Base-by-base conservation (phyloP, 35 echinoderm and acorn worm species). In the Lytechinus pictus region DNA sequence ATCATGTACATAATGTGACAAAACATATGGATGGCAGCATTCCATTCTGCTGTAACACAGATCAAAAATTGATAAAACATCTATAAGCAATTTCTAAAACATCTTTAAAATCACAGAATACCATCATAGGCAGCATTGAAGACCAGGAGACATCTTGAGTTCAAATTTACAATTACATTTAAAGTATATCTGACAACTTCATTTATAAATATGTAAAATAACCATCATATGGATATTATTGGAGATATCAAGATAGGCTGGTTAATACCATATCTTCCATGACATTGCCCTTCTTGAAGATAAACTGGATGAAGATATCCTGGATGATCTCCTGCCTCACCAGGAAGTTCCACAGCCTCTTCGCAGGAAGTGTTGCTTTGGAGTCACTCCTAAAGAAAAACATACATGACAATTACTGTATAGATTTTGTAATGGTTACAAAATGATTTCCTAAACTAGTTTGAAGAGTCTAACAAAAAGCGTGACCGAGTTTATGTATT, bases 251-350 rank as follows among this genome's bases (percentile, higher is more conserved):
- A 44, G 33, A 44, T 44, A 79, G 19, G 4, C 24, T 52, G 90
- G 12, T 79, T 53, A 97, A 52, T 86, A 99, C 98, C 94, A 53
- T 88, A 54, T 98, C 97, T 33, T 99, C 96, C 27, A 96, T 53
- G 0, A 91, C 92, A 57, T 89, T 95, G 61, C 97, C 97, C 97
- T 97, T 99, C 60, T 99, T 96, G 95, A 99, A 99, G 95, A 99
- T 99, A 94, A 98, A 99, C 21, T 96, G 96, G 79, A 99, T 99
- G 95, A 99, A 99, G 61, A 98, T 89, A 24, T 99, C 98, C 97
- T 99, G 98, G 11, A 98, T 92, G 8, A 71, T 27, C 92, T 99
- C 98, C 79, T 99, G 98, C 72, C 98, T 95, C 28, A 99, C 98
- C 6, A 99, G 89, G 92, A 96, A 99, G 89, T 99, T 99, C 98